These are phyloP conservation scores for Drosophila eugracilis DNA, from an alignment of 1,140 invertebrate species.

Conservation along the genomic window DNA sequence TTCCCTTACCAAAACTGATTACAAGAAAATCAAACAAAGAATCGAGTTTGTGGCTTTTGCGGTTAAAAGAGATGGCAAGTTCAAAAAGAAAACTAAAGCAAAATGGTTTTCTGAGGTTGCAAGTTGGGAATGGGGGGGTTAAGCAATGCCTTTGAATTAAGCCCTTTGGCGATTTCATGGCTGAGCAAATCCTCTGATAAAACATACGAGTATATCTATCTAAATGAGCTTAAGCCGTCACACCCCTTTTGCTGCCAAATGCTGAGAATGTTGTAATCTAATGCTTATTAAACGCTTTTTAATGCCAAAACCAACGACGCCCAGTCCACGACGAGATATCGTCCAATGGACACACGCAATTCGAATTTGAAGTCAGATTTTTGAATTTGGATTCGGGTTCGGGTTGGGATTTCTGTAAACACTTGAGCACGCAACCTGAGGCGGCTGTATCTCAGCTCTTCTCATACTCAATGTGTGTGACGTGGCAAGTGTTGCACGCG, in stretches of 20 bases:
- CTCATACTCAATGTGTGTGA: slow-evolving; percentile 26
- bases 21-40: slow-evolving; percentile 40
- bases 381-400: slow-evolving; percentile 37
- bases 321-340: slow-evolving; percentile 33
- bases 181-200: slow-evolving; percentile 34
- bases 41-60: slow-evolving; percentile 44
- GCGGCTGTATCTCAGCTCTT: slow-evolving; percentile 37
- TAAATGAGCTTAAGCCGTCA: slow-evolving; percentile 47
- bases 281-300: slow-evolving; percentile 83
- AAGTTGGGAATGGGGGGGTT: slow-evolving; percentile 12
- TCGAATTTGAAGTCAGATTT: slow-evolving; percentile 34
- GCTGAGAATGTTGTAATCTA: slow-evolving; percentile 71
- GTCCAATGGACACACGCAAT: slow-evolving; percentile 50
- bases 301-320: slow-evolving; percentile 60
- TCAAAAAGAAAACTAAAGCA: slow-evolving; percentile 29
- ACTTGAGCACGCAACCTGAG: slow-evolving; percentile 74
- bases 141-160: background rate
- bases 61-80: slow-evolving; percentile 12
- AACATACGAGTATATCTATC: slow-evolving; percentile 53
- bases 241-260: slow-evolving; percentile 32
- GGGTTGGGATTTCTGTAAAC: slow-evolving; percentile 67
- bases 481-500: slow-evolving; percentile 82
- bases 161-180: slow-evolving; percentile 34
- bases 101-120: slow-evolving; percentile 32
- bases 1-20: slow-evolving; percentile 32